Evolutionary conservation across 2,113 vertebrate genomes (phyloP).

Genomic region (Elaphurus davidianus): DNA sequence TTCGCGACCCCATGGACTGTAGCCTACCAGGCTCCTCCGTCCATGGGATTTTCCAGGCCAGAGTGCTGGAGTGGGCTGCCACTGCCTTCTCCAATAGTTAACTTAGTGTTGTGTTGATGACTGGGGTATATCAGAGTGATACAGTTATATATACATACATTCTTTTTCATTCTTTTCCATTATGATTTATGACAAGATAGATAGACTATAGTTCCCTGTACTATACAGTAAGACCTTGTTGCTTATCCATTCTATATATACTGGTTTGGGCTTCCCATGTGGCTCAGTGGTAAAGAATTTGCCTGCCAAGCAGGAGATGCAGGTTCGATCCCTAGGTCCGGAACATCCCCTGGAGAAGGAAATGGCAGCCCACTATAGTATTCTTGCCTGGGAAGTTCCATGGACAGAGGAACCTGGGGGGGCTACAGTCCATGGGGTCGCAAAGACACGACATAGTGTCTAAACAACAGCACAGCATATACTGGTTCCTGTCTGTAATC

Average conservation of each 20-base stretch:
- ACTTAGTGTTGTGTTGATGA: too few species aligned
- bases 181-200: neutral
- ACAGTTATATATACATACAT: neutral
- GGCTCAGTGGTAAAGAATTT: neutral
- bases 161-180: neutral
- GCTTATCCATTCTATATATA: neutral
- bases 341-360: neutral
- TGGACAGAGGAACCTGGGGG: neutral
- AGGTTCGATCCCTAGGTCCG: fast-evolving
- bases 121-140: neutral
- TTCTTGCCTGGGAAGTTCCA: neutral
- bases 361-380: neutral
- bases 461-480: neutral
- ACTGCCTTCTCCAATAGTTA: too few species aligned
- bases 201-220: neutral
- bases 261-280: neutral
- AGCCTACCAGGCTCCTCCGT: too few species aligned
- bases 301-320: neutral
- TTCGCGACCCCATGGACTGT: too few species aligned
- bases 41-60: too few species aligned
- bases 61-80: too few species aligned
- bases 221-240: neutral
- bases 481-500: neutral
- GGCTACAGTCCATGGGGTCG: neutral
- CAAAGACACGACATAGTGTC: neutral